Evolutionary conservation across 2,113 vertebrate species (phyloP).

Genomic region (Sceloporus tristichus): DNA sequence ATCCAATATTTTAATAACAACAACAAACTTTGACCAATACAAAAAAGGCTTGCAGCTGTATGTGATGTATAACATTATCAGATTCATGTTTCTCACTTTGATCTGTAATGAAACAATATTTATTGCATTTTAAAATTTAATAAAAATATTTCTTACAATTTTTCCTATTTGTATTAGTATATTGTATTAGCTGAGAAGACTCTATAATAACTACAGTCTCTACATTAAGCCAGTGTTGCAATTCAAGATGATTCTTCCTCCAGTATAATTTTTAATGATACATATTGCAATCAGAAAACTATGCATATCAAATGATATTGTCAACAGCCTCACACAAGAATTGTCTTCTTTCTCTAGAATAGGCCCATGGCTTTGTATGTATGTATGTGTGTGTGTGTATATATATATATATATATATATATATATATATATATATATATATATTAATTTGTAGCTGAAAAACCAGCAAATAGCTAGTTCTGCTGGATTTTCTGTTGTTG

Average conservation of each 20-base stretch:
- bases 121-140: conserved; percentile 51
- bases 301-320: background rate
- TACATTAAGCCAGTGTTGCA: background rate
- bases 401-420: too few species aligned
- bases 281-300: background rate
- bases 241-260: background rate
- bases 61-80: conserved; percentile 44
- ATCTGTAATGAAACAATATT: conserved; percentile 27
- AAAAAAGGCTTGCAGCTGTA: conserved; percentile 3
- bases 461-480: too few species aligned
- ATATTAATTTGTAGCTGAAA: too few species aligned
- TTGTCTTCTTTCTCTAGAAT: background rate
- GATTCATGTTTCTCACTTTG: conserved; percentile 30
- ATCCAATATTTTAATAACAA: conserved; percentile 12
- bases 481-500: too few species aligned
- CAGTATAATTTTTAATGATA: background rate
- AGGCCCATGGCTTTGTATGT: background rate
- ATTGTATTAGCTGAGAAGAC: background rate
- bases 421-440: too few species aligned
- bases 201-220: background rate
- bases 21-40: background rate
- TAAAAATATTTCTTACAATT: conserved; percentile 69
- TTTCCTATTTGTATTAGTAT: conserved; percentile 18
- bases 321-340: background rate
- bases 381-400: too few species aligned